Percentiles rank a stretch among this genome's conserved stretches.
phyloP scores from a whole-genome alignment of 2,797 vertebrate species.

The Xenops minutus region DNA sequence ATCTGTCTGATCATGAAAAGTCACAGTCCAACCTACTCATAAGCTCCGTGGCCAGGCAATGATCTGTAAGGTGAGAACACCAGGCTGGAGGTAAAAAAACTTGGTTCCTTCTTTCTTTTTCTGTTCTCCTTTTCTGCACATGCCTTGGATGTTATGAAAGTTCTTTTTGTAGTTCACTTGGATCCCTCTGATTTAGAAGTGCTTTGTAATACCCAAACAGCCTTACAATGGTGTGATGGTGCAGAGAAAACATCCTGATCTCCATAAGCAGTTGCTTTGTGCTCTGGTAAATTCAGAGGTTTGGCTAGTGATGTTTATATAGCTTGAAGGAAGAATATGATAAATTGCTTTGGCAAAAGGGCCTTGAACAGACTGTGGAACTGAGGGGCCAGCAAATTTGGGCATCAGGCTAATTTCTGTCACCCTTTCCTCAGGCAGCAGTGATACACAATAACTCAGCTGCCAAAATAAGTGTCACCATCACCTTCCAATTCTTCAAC shows the following conservation, averaged over 20 bases:
- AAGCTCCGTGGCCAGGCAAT: rapidly evolving
- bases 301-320: neutral
- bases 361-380: neutral
- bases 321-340: neutral
- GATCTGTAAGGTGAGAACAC: neutral
- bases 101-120: rapidly evolving
- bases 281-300: neutral
- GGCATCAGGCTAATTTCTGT: neutral
- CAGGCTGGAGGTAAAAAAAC: neutral
- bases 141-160: neutral
- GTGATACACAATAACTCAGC: neutral
- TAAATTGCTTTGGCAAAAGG: neutral
- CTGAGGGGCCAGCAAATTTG: neutral
- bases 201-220: neutral
- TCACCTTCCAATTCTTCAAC: constrained; percentile 8
- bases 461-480: neutral
- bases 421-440: neutral
- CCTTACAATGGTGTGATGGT: neutral
- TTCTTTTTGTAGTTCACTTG: neutral
- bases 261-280: neutral
- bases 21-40: neutral
- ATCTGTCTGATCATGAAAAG: neutral
- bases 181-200: neutral
- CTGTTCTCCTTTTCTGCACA: neutral
- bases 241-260: neutral